Base-by-base conservation (phyloP, 2,797 vertebrate genomes). In the Menidia menidia region DNA sequence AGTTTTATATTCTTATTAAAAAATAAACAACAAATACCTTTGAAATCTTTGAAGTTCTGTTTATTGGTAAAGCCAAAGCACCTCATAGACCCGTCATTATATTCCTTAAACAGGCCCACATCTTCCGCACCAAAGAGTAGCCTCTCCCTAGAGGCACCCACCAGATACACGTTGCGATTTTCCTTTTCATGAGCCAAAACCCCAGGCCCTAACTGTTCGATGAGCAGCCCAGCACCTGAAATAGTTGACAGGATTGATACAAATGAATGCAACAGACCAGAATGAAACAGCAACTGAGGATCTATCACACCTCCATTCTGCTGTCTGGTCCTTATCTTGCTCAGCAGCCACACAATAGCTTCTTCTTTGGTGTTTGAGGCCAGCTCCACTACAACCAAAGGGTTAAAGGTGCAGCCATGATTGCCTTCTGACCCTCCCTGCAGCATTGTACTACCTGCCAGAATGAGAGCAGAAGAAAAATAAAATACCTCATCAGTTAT, bases 31-130 rank as follows among this genome's bases (percentile, higher is more conserved):
- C 39, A 42, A 56, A 60, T 47, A 97, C 97, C 96, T 72, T 93
- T 71, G 78, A 96, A 99, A 69, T 94, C 90, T 91, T 92, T 97
- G 77, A 98, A 99, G 83, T 89, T 94, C 50, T 95, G 91, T 57
- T 94, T 94, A 79, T 94, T 97, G 66, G 88, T 80, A 4, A 93
- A 96, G 0, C 96, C 96, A 83, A 98, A 99, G 71, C 88, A 81
- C 65, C 96, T 94, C 96, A 99, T 98, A 67, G 96, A 94, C 18
- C 92, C 95, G 39, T 99, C 97, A 0, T 54, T 87, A 80, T 95
- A 97, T 80, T 98, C 96, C 77, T 97, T 98, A 53, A 98, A 97
- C 80, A 99, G 88, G 2, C 97, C 97, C 33, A 95, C 83, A 1
- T 95, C 88, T 81, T 99, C 98, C 7, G 98, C 97, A 47, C 97